A percentile compares a stretch with the other conserved stretches of the same genome.
phyloP scores from a whole-genome alignment of 1,140 invertebrate species.

The Dreissena polymorpha region DNA sequence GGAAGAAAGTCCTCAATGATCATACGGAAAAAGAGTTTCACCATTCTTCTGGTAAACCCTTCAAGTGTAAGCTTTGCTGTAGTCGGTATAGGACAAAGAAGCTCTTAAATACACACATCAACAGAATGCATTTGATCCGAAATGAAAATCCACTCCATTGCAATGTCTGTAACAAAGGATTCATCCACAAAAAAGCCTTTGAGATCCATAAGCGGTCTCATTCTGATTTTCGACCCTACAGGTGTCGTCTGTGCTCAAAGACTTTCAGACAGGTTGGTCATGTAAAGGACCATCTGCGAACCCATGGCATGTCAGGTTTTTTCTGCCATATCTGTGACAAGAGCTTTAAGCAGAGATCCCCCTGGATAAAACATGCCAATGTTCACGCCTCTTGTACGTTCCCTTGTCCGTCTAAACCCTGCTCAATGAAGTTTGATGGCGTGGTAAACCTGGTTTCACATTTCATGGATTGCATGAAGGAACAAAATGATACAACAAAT shows the following conservation, averaged over 20 bases:
- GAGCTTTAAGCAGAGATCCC: not conserved
- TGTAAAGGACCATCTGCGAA: conserved; percentile 14
- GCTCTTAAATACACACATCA: not conserved
- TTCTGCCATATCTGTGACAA: not conserved
- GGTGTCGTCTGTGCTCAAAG: conserved; percentile 16
- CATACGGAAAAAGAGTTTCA: too few relatives aligned
- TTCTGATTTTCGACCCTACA: conserved; percentile 11
- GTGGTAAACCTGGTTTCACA: too few relatives aligned
- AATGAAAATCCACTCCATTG: conserved; percentile 1
- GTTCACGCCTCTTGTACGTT: too few relatives aligned
- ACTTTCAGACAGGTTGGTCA: conserved; percentile 25
- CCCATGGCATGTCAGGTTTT: not conserved
- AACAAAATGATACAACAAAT: too few relatives aligned
- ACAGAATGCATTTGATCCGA: not conserved
- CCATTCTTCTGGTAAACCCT: not conserved
- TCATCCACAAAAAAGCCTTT: not conserved
- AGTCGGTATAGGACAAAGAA: not conserved
- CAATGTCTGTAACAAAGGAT: not conserved
- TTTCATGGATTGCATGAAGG: too few relatives aligned
- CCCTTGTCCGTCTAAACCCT: too few relatives aligned
- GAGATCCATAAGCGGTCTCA: conserved; percentile 17
- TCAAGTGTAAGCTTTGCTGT: not conserved
- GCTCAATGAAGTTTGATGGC: too few relatives aligned
- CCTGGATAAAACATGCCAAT: too few relatives aligned
- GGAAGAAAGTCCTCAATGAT: too few relatives aligned